Evolutionary conservation across 1,140 invertebrate genomes (phyloP), one percentile per base, ranked within the genome.

Genomic region (Zaprionus capensis): DNA sequence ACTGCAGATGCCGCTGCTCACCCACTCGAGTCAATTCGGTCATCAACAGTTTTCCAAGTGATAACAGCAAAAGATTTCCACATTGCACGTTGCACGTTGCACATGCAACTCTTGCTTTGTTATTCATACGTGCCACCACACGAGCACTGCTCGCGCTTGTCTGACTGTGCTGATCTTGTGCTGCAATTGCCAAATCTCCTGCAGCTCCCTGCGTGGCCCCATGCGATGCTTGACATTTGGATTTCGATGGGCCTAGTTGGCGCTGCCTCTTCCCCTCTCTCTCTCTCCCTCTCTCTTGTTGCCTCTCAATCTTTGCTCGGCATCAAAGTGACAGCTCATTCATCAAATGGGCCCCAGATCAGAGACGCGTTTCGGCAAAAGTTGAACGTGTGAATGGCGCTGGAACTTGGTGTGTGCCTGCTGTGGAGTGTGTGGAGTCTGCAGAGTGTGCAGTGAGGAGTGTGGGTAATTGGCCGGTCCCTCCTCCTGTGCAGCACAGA

Each of bases 241-340:
- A 24, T 59, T 62, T 63, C 22, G 41, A 38, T 63, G 24, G 11
- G 46, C 46, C 46, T 51, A 22, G 20, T 38, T 6, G 5, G 14
- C 7, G 5, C 6, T 53, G 34, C 5, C 20, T 17, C 34, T 44
- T 15, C 7, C 26, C 14, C 46, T n/a, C 58, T 55, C 44, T 17
- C 15, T 9, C 31, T 59, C 44, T 36, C 31, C 11, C 22, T 59
- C 14, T 58, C 26, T 31, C n/a, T 17, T 38, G 41, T 17, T 49
- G 62, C 31, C 49, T 51, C 46, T 71, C 38, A 24, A 64, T 49
- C 44, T 46, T 17, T 26, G 61, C 51, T 28, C 20, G 26, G 55
- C 53, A 31, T 56, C 49, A 53, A 77, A 61, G 55, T 84, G 84
- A 87, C 84, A 87, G 84, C 56, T 66, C 84, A 87, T 87, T 88